phyloP scores from a whole-genome alignment of 2,888 invertebrate species.

The Fissipunctia ypsillon region DNA sequence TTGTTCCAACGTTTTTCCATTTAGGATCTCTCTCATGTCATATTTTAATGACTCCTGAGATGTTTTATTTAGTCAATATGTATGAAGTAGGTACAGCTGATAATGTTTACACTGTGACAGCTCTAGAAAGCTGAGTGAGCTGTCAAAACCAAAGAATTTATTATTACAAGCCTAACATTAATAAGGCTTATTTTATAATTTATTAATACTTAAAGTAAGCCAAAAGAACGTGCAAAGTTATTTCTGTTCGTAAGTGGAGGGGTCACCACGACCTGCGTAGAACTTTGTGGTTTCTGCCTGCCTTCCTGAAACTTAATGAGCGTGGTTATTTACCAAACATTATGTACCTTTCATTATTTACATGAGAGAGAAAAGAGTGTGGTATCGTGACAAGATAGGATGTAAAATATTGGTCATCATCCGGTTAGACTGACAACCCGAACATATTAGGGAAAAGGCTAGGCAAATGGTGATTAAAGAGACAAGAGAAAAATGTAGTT shows the following conservation, averaged over 20 bases:
- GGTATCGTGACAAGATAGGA: background rate
- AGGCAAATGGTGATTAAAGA: background rate
- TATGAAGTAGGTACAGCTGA: too few species aligned
- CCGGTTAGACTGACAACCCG: background rate
- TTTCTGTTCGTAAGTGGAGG: constrained; percentile 33
- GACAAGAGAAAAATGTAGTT: background rate
- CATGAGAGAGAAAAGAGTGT: background rate
- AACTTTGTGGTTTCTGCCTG: constrained; percentile 47
- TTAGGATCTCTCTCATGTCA: too few species aligned
- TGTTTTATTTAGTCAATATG: background rate
- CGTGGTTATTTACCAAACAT: constrained; percentile 12
- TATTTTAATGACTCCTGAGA: too few species aligned
- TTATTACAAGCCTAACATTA: too few species aligned
- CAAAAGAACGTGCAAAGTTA: constrained; percentile 32
- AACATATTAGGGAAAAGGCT: background rate
- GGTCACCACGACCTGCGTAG: constrained; percentile 14
- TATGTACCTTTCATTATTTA: constrained; percentile 3
- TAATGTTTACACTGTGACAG: background rate
- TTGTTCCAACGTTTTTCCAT: too few species aligned
- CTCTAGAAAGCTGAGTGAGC: too few species aligned
- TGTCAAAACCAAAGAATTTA: background rate
- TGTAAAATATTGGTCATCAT: background rate
- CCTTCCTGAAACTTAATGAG: constrained; percentile 34
- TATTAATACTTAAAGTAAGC: constrained; percentile 5
- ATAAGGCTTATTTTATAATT: too few species aligned